A percentile compares a stretch with the other conserved stretches of the same genome.
These are phyloP conservation scores for Zoanthus sociatus DNA, from an alignment of 92 coral and sea anemone species.

Conservation along the genomic window DNA sequence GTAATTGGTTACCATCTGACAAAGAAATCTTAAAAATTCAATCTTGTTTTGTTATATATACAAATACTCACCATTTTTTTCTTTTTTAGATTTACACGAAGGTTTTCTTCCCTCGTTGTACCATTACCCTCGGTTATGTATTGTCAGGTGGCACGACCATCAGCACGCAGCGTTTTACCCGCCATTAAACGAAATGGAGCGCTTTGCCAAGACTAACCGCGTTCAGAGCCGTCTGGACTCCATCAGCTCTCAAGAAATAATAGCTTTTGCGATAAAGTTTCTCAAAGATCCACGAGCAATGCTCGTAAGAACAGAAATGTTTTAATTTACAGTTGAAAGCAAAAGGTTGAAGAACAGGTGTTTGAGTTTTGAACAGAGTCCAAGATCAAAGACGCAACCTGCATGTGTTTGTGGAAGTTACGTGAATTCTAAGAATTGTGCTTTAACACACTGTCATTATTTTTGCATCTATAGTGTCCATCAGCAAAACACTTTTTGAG, in stretches of 20 bases:
- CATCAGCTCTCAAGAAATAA: constrained; percentile 81
- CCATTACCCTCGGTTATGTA: constrained; percentile 93
- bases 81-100: constrained; percentile 13
- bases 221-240: constrained; percentile 79
- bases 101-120: constrained; percentile 66
- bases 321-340: constrained; percentile 34
- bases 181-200: constrained; percentile 73
- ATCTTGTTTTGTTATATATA: too few relatives aligned
- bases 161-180: constrained; percentile 97
- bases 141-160: constrained; percentile 86
- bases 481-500: too few relatives aligned
- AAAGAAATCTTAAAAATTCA: too few relatives aligned
- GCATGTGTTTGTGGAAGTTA: too few relatives aligned
- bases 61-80: background rate
- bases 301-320: constrained; percentile 84
- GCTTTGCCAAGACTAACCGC: constrained; percentile 66
- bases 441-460: too few relatives aligned
- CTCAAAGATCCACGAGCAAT: constrained; percentile 71
- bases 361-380: too few relatives aligned
- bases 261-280: constrained; percentile 78
- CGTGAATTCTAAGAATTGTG: too few relatives aligned
- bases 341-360: too few relatives aligned
- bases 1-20: too few relatives aligned
- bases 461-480: too few relatives aligned
- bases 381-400: too few relatives aligned